Evolutionary conservation across 2,797 vertebrate genomes (phyloP).

Genomic region (Falco concolor): DNA sequence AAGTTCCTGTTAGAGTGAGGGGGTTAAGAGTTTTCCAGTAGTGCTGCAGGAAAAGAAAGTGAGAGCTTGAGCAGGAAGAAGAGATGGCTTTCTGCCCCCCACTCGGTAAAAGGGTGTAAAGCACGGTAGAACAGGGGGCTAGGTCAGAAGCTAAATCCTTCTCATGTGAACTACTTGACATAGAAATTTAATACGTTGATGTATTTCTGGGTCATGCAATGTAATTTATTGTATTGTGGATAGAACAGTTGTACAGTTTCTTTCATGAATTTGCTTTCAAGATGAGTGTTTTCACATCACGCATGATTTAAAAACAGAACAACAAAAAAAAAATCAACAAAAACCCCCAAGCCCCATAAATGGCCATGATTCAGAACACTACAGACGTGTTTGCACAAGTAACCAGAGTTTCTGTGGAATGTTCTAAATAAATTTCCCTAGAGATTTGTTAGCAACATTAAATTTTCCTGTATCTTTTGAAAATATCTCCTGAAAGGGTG

Average conservation of each 20-base stretch:
- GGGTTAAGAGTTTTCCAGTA: background rate
- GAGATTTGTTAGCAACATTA: background rate
- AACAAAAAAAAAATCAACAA: background rate
- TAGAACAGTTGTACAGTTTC: background rate
- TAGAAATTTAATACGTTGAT: background rate
- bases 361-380: background rate
- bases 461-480: background rate
- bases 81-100: background rate
- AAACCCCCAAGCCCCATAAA: background rate
- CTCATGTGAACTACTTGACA: fast-evolving
- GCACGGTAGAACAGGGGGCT: background rate
- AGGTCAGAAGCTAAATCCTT: background rate
- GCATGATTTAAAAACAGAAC: background rate
- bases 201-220: background rate
- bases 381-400: background rate
- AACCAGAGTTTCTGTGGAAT: background rate
- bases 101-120: background rate
- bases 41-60: background rate
- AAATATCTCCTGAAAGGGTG: background rate
- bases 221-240: background rate
- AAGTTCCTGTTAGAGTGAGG: background rate
- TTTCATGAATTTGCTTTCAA: background rate
- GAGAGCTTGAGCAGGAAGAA: background rate
- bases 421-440: background rate
- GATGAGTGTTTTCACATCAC: background rate